Evolutionary conservation across 2,113 vertebrate genomes (phyloP), one percentile per base, ranked within the genome.

Genomic region (Nothoprocta pentlandii): DNA sequence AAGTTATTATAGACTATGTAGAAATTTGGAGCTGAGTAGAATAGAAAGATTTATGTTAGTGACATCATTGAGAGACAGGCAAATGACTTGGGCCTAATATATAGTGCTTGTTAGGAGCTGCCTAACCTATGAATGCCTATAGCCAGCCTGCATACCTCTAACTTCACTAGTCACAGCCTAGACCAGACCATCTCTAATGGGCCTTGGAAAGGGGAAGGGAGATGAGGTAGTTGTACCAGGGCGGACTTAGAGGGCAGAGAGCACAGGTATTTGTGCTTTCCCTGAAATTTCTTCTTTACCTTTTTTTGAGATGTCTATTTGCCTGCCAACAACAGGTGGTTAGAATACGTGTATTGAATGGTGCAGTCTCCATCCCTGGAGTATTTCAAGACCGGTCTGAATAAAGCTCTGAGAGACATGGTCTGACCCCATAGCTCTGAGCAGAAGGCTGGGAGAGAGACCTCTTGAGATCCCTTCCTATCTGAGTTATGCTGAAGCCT

Each of bases 1-100:
- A 90, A 88, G 36, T 15, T 34, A 63, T 49, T 87, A 42, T 83
- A n/a, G 46, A 22, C 16, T 83, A 61, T 59, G 46, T 11, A 67
- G 64, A 93, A 92, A 86, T 0, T 88, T 36, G 69, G 42, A 90
- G 19, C 69, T 92, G 83, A 75, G 80, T n/a, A 81, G 92, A 96
- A 95, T 51, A 90, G 39, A 89, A 78, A 71, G 42, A 16, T 36
- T 51, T 56, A 56, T 84, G 92, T 93, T 84, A 93, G 21, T 86
- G 56, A 61, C 16, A 58, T 80, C 26, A 42, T 21, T 63, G 80
- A 83, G 61, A 64, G 26, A 47, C 47, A 87, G 10, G 19, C 3
- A 28, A 73, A 77, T 58, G 23, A 2, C 3, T 39, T 3, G 2
- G 66, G 14, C 10, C 3, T 75, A 26, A 6, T 2, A 54, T 12